Conservation (phyloP, 2,888 invertebrate species). For the Trachelus iudaicus region DNA sequence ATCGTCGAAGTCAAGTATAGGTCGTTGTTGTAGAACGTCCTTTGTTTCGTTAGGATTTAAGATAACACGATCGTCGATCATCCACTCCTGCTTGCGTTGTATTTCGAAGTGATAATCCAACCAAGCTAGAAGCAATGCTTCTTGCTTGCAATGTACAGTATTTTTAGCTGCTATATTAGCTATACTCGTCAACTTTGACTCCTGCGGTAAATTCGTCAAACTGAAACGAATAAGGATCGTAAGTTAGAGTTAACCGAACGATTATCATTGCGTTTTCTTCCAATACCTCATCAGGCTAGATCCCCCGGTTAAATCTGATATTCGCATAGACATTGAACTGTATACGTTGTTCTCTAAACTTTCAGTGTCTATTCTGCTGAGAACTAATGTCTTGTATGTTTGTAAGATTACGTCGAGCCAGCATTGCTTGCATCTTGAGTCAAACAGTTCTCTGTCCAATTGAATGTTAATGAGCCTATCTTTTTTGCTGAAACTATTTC, state of each 20-base stretch:
- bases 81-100: constrained; percentile 64
- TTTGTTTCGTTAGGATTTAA: constrained; percentile 28
- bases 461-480: not conserved
- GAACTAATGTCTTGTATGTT: constrained; percentile 71
- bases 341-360: not conserved
- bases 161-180: constrained; percentile 1
- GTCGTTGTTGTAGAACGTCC: constrained; percentile 23
- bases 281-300: not conserved
- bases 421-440: constrained; percentile 60
- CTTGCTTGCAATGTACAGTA: constrained; percentile 29
- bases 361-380: constrained; percentile 56
- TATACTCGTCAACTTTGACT: not conserved
- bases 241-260: not conserved
- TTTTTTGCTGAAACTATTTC: constrained; percentile 9
- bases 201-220: constrained; percentile 3
- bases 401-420: constrained; percentile 75
- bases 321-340: not conserved
- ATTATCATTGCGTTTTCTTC: not conserved
- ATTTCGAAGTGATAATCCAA: constrained; percentile 60
- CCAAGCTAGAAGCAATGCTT: constrained; percentile 64
- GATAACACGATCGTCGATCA: constrained; percentile 55
- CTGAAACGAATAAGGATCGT: not conserved
- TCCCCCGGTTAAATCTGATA: not conserved
- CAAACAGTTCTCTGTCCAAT: constrained; percentile 24
- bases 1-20: constrained; percentile 64